phyloP scores from a whole-genome alignment of 2,113 vertebrate species.

The Lynx canadensis region DNA sequence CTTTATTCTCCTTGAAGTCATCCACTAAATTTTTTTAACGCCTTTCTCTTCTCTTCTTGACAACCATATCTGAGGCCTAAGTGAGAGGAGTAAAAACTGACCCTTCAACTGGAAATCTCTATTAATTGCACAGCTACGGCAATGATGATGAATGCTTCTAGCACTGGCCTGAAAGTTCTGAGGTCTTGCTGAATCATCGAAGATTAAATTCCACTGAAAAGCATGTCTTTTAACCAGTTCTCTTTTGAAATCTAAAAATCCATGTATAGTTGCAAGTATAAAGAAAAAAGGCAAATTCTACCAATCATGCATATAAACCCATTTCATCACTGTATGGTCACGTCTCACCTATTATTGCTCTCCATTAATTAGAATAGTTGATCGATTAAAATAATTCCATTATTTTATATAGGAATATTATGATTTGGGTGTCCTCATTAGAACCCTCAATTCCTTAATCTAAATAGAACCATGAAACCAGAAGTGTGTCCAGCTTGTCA shows the following conservation, averaged over 20 bases:
- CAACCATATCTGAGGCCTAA: not conserved
- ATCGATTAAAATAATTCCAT: not conserved
- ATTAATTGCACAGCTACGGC: not conserved
- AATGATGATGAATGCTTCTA: not conserved
- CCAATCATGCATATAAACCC: not conserved
- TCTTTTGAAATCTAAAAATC: not conserved
- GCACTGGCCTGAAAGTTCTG: not conserved
- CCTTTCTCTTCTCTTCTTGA: not conserved
- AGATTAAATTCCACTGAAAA: not conserved
- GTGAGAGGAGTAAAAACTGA: not conserved
- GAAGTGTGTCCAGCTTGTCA: not conserved
- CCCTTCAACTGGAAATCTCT: not conserved
- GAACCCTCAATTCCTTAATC: not conserved
- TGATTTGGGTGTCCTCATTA: not conserved
- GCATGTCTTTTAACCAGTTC: not conserved
- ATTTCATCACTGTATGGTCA: not conserved
- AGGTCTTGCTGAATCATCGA: not conserved
- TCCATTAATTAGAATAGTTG: not conserved
- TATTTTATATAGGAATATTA: not conserved
- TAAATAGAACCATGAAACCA: not conserved
- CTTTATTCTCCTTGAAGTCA: constrained; percentile 53
- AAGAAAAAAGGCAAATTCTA: not conserved
- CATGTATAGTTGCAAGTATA: not conserved
- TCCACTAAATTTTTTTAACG: not conserved
- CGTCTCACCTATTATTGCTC: not conserved